Conservation (phyloP, 2,113 vertebrate genomes). For the Dasyornis broadbenti region DNA sequence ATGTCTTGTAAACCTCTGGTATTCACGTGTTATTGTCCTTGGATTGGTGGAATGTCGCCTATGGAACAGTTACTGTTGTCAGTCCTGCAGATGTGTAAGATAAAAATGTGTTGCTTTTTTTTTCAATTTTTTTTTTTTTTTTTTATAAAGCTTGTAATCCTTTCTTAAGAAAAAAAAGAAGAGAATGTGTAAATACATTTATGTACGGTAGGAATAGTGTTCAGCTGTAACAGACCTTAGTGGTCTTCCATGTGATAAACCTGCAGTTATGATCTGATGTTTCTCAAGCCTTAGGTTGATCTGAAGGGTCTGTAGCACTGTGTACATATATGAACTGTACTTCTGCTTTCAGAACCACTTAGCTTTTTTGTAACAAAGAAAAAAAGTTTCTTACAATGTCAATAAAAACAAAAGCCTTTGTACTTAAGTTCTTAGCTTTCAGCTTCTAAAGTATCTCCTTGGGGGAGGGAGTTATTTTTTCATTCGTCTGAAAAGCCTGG, state of each 20-base stretch:
- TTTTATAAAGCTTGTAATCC: conserved; percentile 78
- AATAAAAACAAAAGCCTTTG: conserved; percentile 92
- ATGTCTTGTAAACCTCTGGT: conserved; percentile 64
- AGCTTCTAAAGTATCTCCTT: not conserved
- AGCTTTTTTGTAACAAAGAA: conserved; percentile 92
- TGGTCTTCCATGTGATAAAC: conserved; percentile 77
- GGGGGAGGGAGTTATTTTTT: not conserved
- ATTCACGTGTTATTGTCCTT: conserved; percentile 60
- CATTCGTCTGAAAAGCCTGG: not conserved
- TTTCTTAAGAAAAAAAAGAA: conserved; percentile 60
- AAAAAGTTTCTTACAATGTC: conserved; percentile 95
- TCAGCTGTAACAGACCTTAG: conserved; percentile 69
- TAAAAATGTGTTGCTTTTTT: conserved; percentile 71
- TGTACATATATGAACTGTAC: conserved; percentile 74
- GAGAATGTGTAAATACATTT: conserved; percentile 88
- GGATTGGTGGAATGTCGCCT: conserved; percentile 64
- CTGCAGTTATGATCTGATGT: conserved; percentile 73
- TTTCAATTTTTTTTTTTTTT: not conserved
- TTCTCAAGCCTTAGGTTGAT: conserved; percentile 70
- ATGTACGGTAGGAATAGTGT: conserved; percentile 85
- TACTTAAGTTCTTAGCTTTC: conserved; percentile 70
- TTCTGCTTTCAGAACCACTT: conserved; percentile 86
- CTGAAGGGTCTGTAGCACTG: conserved; percentile 70
- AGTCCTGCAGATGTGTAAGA: conserved; percentile 76
- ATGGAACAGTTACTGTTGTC: conserved; percentile 69